Evolutionary conservation across 2,888 invertebrate species (phyloP), one percentile per base, ranked within the genome.

Genomic region (Pachydiplax longipennis): DNA sequence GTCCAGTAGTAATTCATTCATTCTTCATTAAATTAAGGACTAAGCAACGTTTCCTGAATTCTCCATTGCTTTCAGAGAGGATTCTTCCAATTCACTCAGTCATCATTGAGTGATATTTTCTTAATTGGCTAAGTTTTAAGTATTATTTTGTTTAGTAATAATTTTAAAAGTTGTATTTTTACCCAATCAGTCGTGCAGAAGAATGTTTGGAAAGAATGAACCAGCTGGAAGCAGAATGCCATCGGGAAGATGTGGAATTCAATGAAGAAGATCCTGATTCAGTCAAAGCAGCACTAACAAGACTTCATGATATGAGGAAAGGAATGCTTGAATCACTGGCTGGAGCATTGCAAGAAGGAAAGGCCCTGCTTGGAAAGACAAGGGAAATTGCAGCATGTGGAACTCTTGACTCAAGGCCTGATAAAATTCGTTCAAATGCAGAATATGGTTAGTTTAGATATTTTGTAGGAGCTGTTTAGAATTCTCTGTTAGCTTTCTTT

Each of bases 331-430:
- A 97, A 92, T 95, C 96, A 10, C 95, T 98, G 3, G 97, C 97
- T 96, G 95, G 95, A n/a, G 97, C 98, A 3, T 94, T 98, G 90
- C 97, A 97, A 93, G 96, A 97, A 92, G 98, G 98, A 90, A 97
- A 97, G 93, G 95, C 95, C 90, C 94, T 98, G 92, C 94, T 98
- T 92, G 96, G 96, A 90, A 95, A 96, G 93, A 94, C 98, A 92
- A 96, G 96, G 93, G 96, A 97, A 93, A 95, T 98, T 92, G 96
- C 96, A 91, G 95, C 96, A 93, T 95, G 96, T 93, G 97, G 97
- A 92, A 96, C 97, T 91, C 95, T 97, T 92, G 97, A 97, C 93
- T 97, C 97, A 91, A 95, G 96, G 92, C 96, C 96, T 91, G 96
- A 96, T 92, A 94, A 95, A 91, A 95, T 95, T 61, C 95, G 95